Base-by-base conservation (phyloP, 2,888 invertebrate species). In the Stegana nigrithorax region DNA sequence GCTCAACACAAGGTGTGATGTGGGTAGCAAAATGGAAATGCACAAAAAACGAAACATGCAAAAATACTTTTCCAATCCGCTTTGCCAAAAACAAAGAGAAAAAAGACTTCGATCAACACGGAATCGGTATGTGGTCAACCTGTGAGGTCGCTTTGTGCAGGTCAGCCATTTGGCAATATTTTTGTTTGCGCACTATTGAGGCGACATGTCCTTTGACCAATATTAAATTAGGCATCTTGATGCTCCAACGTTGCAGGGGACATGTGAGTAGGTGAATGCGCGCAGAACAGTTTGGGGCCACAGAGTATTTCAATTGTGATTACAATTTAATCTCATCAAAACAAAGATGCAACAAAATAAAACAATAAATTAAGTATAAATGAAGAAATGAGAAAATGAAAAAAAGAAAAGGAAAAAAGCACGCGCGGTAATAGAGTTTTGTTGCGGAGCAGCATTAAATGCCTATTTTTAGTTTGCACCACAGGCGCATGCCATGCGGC, bases 381-480 rank as follows among this genome's bases (percentile, higher is more conserved):
- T n/a, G n/a, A n/a, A n/a, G n/a, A n/a, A n/a, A n/a, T n/a, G n/a
- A n/a, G n/a, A n/a, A n/a, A n/a, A n/a, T n/a, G n/a, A n/a, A n/a
- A 36, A 10, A n/a, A 32, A 12, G 36, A 36, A 1, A 32, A n/a
- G n/a, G 3, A 47, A 5, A 12, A 47, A 21, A 23, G 25, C 25
- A 51, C 32, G 23, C 21, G 14, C 39, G 2, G 5, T 55, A 55
- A 55, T 12, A 17, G 53, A 36, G 12, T 55, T 55, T 36, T 36
- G 53, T 19, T 55, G 19, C 19, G 14, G n/a, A n/a, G n/a, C n/a
- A n/a, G n/a, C 21, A 21, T 26, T 12, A 19, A 51, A 7, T 36
- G 53, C 53, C 36, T 55, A 55, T 55, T 55, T 55, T 55, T 21
- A 55, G 53, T 14, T 39, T 2, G 39, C 10, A 5, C 17, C 6